Evolutionary conservation across 2,113 vertebrate species (phyloP), one percentile per base, ranked within the genome.

Genomic region (Hypocryptadius cinnamomeus): DNA sequence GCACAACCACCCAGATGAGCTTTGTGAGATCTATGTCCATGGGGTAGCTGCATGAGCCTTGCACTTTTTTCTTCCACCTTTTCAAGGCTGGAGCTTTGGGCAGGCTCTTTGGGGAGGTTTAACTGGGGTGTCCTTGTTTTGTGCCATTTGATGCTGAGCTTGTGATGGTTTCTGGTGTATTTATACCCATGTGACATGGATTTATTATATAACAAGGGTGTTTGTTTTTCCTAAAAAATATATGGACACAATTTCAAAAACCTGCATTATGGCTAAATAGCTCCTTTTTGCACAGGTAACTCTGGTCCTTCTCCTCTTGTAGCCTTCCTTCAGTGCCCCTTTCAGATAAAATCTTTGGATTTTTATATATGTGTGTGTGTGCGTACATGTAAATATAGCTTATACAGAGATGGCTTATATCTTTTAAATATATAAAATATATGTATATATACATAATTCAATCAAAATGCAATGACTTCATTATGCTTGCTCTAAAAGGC

Each of bases 121-220:
- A 24, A 30, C 2, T 15, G 35, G 85, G 22, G 1, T 4, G 1
- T 44, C 54, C 25, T 45, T 19, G 13, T 19, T 79, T 42, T 45
- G 51, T 66, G 61, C 35, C 63, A 18, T 42, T 56, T 61, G n/a
- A 13, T 35, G 23, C 31, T 27, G 39, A 57, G 42, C 25, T 53
- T 4, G n/a, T n/a, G 51, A 30, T 19, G 57, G 8, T 30, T 90
- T 35, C 87, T 77, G 57, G 8, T 76, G n/a, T 37, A 16, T 37
- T 64, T 44, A 8, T 12, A 28, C 13, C 28, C 3, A 20, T 0
- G 0, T 11, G 11, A 8, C 21, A 4, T 1, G 18, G 39, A 15
- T 72, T 61, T 66, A 10, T 30, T 40, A 10, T 4, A 21, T 8
- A 60, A 10, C 24, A 68, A 59, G 27, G 17, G 13, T 8, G 5